Conservation (phyloP, 2,113 vertebrate species). For the Solea solea region DNA sequence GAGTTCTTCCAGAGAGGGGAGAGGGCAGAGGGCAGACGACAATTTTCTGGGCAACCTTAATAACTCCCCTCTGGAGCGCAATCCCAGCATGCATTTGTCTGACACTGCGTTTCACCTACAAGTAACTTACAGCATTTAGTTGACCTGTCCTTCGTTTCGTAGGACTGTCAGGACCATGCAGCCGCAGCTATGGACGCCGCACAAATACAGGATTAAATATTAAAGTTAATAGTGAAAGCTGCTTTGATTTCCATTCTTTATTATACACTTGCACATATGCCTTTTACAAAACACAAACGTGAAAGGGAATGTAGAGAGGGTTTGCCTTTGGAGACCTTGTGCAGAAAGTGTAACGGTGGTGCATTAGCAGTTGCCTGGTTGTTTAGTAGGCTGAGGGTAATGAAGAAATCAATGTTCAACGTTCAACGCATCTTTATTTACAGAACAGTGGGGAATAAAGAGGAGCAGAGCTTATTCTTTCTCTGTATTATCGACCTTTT, state of each 20-base stretch:
- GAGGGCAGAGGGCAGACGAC: too few relatives aligned
- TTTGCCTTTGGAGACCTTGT: conserved; percentile 49
- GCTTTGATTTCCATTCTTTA: conserved; percentile 12
- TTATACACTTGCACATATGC: background rate
- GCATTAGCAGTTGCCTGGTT: conserved; percentile 79
- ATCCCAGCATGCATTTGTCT: too few relatives aligned
- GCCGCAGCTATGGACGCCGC: too few relatives aligned
- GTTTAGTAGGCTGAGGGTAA: conserved; percentile 82
- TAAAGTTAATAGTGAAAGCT: background rate
- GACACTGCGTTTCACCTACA: too few relatives aligned
- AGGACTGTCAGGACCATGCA: too few relatives aligned
- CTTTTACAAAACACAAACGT: conserved; percentile 5
- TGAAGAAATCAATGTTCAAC: conserved; percentile 79
- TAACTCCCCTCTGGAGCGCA: too few relatives aligned
- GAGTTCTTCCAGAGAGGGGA: too few relatives aligned
- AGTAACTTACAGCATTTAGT: too few relatives aligned
- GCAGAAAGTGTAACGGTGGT: conserved; percentile 59
- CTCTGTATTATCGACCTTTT: background rate
- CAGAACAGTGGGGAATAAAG: conserved; percentile 6
- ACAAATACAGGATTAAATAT: too few relatives aligned
- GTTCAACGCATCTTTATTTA: conserved; percentile 63
- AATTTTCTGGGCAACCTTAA: too few relatives aligned
- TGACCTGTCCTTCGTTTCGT: too few relatives aligned
- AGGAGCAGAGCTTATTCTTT: conserved; percentile 7
- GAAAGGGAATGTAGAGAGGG: conserved; percentile 16